Evolutionary conservation across 2,888 invertebrate genomes (phyloP).

Genomic region (Yponomeuta plumbellus): DNA sequence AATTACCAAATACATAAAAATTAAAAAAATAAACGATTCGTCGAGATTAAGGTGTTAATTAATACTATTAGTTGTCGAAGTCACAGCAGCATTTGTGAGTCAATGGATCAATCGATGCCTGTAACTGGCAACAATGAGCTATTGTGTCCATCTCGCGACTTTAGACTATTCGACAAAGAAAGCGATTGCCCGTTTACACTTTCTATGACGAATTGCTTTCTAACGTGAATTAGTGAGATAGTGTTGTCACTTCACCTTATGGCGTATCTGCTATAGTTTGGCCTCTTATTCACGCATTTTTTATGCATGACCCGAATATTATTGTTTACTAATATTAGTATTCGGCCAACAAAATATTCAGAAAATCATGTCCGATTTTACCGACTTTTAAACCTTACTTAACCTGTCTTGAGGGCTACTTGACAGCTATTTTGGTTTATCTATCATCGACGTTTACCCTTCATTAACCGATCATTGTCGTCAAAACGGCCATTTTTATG

Average conservation of each 20-base stretch:
- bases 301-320: not conserved
- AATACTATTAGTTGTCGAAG: not conserved
- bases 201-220: conserved; percentile 61
- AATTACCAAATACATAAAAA: too few species aligned
- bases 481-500: too few species aligned
- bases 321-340: not conserved
- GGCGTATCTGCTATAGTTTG: not conserved
- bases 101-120: conserved; percentile 32
- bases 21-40: too few species aligned
- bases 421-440: too few species aligned
- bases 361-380: too few species aligned
- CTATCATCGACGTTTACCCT: too few species aligned
- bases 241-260: conserved; percentile 17
- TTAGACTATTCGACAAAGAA: conserved; percentile 33
- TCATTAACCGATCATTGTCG: too few species aligned
- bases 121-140: conserved; percentile 25
- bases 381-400: too few species aligned
- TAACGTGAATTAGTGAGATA: conserved; percentile 47
- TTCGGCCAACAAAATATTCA: too few species aligned
- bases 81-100: conserved; percentile 26
- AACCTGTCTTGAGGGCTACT: too few species aligned
- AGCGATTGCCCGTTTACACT: conserved; percentile 52
- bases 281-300: not conserved
- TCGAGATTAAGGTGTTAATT: not conserved
- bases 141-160: conserved; percentile 29